Evolutionary conservation across 1,140 invertebrate species (phyloP).

Genomic region (Plodia interpunctella): DNA sequence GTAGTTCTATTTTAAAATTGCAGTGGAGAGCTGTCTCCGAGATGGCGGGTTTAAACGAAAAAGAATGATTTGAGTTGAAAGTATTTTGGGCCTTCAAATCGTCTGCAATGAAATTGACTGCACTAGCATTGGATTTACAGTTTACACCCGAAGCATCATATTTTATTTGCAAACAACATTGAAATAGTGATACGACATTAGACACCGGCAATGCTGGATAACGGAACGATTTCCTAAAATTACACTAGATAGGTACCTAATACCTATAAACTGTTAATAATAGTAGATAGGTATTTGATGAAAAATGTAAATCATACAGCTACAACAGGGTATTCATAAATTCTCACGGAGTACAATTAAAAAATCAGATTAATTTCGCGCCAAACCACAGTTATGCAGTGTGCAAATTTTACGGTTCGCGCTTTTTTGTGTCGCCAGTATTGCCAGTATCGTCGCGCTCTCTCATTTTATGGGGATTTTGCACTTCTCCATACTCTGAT

Average conservation of each 20-base stretch:
- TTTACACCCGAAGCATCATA: no score
- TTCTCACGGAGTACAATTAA: background rate
- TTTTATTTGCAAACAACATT: no score
- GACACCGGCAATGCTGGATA: no score
- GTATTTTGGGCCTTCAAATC: slow-evolving; percentile 1
- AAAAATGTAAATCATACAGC: no score
- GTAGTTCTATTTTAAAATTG: slow-evolving; percentile 63
- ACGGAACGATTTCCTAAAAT: no score
- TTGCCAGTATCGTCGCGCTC: slow-evolving; percentile 27
- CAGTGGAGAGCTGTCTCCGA: slow-evolving; percentile 34
- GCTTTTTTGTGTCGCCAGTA: slow-evolving; percentile 16
- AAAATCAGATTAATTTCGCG: background rate
- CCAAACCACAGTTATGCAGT: background rate
- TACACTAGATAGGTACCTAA: no score
- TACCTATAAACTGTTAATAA: no score
- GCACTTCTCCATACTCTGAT: background rate
- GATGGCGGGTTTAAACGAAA: slow-evolving; percentile 31
- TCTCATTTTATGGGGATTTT: slow-evolving; percentile 26
- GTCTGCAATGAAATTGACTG: background rate
- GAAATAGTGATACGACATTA: no score
- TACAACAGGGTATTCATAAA: background rate
- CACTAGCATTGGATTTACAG: background rate
- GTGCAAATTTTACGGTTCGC: slow-evolving; percentile 6
- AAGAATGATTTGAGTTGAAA: slow-evolving; percentile 26
- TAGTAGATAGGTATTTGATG: no score